Base-by-base conservation (phyloP, 2,113 vertebrate species). In the Perccottus glenii region DNA sequence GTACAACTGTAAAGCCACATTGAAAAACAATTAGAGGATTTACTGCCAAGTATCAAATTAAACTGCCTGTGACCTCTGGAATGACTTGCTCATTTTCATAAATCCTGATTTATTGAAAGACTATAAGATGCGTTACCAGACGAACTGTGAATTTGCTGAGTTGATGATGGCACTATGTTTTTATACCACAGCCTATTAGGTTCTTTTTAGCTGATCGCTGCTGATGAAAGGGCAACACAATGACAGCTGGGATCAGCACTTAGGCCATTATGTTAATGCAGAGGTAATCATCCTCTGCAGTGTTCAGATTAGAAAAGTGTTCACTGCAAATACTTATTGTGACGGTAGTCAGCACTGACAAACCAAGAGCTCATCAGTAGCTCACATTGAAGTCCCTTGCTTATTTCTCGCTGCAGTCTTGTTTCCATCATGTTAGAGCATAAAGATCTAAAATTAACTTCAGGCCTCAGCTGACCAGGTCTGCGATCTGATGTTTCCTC, bases 21-120 rank as follows among this genome's bases (percentile, higher is more conserved):
- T 88, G 83, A 87, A 89, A 87, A 88, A 89, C 88, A 91, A 90
- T 92, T 90, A 91, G 73, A 85, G 79, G 82, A 89, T 91, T 91
- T 88, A 88, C 82, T 85, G 88, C 86, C 82, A 85, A 84, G 85
- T 80, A 87, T 80, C 80, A 82, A 85, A 89, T 90, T 87, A 90
- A 91, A 91, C 83, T 69, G 75, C 78, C 82, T 81, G 75, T 92
- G 90, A 90, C 91, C 90, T 89, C 83, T 82, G 77, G 75, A 77
- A 87, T 88, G 83, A 87, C 81, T 58, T 77, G 63, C 75, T 81
- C 85, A 84, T 87, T 91, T 91, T 85, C 78, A 89, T 92, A 90
- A 91, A 91, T 85, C 82, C 81, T 86, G 85, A 91, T 89, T 88
- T 90, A 90, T 90, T 80, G 81, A 85, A 85, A 77, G 83, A 71